Base-by-base conservation (phyloP, 2,888 invertebrate species). In the Lymantria monacha region DNA sequence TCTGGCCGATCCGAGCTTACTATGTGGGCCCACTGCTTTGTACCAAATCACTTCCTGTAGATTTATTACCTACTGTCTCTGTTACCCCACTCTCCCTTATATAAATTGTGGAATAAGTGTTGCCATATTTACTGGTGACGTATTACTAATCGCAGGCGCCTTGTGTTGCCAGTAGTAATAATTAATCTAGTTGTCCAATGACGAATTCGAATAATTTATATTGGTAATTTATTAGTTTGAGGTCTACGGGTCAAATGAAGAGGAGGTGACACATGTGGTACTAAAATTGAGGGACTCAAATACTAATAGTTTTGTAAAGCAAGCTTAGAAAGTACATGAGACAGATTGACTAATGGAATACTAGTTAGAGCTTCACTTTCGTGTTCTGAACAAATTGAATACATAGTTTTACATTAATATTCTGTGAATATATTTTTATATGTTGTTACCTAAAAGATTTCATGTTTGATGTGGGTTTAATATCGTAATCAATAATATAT, bases 91-190 rank as follows among this genome's bases (percentile, higher is more conserved):
- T 80, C 77, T 79, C 83, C 83, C 84, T 80, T 64, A 75, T 79
- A 90, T 88, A 89, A 90, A 90, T 91, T 80, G 83, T 81, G 76
- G 79, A 89, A 88, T 87, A 88, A 90, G 88, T 90, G 88, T 89
- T 87, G 83, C 87, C 88, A 90, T 90, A 90, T 90, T 91, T 90
- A 89, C 86, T 72, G 81, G 87, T 88, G 90, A 89, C 87, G 86
- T 87, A 79, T 87, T 81, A 85, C 87, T 86, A 87, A 88, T 88
- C 87, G 83, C 77, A 63, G 79, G 75, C 74, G 79, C 86, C 87
- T 86, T 83, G 85, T 87, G 87, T 76, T 77, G 74, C 75, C 79
- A 79, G 76, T 87, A 85, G 87, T 87, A 83, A 87, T 87, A 79
- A 88, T 84, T 87, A 88, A 89, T 88, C 86, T 77, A 72, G 72